Conservation (phyloP, 2,797 vertebrate genomes). For the Typhlichthys eigenmanni region DNA sequence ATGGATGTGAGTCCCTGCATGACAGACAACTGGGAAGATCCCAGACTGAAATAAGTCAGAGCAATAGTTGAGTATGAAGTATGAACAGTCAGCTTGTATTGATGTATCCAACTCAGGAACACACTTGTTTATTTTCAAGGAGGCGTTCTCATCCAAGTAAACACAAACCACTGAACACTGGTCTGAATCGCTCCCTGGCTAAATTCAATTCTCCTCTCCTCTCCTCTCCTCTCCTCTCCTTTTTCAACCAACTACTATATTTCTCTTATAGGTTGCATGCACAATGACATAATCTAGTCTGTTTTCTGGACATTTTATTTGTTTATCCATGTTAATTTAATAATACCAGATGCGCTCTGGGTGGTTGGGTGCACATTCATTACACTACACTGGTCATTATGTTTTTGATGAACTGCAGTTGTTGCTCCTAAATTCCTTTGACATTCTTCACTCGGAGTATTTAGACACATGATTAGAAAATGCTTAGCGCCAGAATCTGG, state of each 20-base stretch:
- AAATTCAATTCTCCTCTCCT: slow-evolving; percentile 31
- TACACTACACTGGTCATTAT: not conserved
- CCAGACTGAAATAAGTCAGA: slow-evolving; percentile 59
- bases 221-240: slow-evolving; percentile 11
- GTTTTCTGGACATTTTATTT: no score
- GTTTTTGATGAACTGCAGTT: slow-evolving; percentile 22
- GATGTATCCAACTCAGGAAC: slow-evolving; percentile 66
- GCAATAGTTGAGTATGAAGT: slow-evolving; percentile 53
- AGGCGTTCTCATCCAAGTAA: slow-evolving; percentile 19
- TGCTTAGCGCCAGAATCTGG: slow-evolving; percentile 56
- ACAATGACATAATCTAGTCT: no score
- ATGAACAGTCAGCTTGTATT: slow-evolving; percentile 62
- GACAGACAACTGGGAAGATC: slow-evolving; percentile 42
- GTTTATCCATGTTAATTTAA: not conserved
- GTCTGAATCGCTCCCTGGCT: slow-evolving; percentile 45
- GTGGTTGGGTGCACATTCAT: not conserved
- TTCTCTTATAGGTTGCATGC: slow-evolving; percentile 18
- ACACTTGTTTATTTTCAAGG: slow-evolving; percentile 65
- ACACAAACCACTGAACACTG: slow-evolving; percentile 64
- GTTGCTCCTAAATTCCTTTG: slow-evolving; percentile 30
- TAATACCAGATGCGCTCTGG: not conserved
- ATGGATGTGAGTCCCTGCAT: slow-evolving; percentile 43
- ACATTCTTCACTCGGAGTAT: slow-evolving; percentile 34
- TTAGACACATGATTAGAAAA: slow-evolving; percentile 56
- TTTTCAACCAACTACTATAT: slow-evolving; percentile 27